Conservation (phyloP, 2,113 vertebrate species). For the Seriola rivoliana region DNA sequence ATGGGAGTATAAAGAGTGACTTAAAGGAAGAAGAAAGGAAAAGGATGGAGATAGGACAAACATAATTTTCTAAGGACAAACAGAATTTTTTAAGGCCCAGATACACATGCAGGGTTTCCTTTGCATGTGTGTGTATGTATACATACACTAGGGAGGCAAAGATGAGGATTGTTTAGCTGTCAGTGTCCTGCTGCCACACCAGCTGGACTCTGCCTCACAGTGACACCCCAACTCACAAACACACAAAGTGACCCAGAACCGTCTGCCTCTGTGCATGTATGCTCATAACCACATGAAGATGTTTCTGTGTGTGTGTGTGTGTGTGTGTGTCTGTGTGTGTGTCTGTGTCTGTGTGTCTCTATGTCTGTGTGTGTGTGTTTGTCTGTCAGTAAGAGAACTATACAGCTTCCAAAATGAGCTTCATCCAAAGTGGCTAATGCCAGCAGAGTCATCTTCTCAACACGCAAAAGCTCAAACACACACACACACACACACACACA, state of each 20-base stretch:
- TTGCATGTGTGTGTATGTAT: neutral
- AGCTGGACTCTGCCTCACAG: conserved; percentile 75
- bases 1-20: conserved; percentile 48
- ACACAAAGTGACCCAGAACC: conserved; percentile 76
- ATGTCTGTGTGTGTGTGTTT: conserved; percentile 1
- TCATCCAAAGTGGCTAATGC: conserved; percentile 69
- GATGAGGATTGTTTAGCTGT: conserved; percentile 74
- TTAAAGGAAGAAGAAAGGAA: conserved; percentile 39
- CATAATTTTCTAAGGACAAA: conserved; percentile 44
- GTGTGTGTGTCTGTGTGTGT: conserved; percentile 42
- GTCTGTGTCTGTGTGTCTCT: neutral
- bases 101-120: conserved; percentile 18
- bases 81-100: conserved; percentile 48
- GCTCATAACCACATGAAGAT: conserved; percentile 52
- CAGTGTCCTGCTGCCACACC: conserved; percentile 76
- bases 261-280: conserved; percentile 56
- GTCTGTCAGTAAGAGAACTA: conserved; percentile 51
- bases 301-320: conserved; percentile 18
- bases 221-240: conserved; percentile 70
- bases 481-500: conserved; percentile 37
- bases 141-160: conserved; percentile 43
- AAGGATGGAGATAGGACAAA: conserved; percentile 42
- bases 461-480: conserved; percentile 56
- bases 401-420: conserved; percentile 60
- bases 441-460: conserved; percentile 69